Conservation (phyloP, 2,113 vertebrate species). For the Eolophus roseicapilla region DNA sequence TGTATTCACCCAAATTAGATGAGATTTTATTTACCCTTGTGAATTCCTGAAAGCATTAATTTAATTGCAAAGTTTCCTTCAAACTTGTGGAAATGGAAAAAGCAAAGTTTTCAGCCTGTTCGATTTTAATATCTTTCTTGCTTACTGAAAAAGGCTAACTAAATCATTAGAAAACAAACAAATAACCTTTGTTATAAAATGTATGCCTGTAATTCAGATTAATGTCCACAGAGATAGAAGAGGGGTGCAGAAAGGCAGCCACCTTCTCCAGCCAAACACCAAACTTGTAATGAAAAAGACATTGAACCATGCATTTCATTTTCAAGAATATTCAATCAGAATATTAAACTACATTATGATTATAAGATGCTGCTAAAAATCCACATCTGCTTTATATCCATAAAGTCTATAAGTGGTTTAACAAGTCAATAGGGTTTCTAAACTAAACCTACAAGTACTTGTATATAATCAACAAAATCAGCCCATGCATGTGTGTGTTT, state of each 20-base stretch:
- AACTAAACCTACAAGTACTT: neutral
- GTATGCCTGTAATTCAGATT: neutral
- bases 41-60: slow-evolving; percentile 16
- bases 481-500: neutral
- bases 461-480: neutral
- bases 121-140: neutral
- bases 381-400: neutral
- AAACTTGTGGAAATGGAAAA: neutral
- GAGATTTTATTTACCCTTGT: neutral
- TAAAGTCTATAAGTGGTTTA: neutral
- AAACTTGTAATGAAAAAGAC: neutral
- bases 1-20: slow-evolving; percentile 34
- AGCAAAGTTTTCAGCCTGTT: neutral
- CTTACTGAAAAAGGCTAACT: neutral
- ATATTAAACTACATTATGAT: slow-evolving; percentile 13
- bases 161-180: neutral
- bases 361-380: neutral
- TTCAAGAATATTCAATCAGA: slow-evolving; percentile 6
- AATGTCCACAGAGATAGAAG: neutral
- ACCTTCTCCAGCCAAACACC: neutral
- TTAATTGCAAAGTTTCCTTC: slow-evolving; percentile 17
- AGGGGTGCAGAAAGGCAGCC: neutral
- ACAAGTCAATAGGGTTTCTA: neutral
- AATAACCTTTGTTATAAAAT: neutral
- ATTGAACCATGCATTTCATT: neutral